Evolutionary conservation across 2,888 invertebrate genomes (phyloP), one percentile per base, ranked within the genome.

Genomic region (Agrochola lota): DNA sequence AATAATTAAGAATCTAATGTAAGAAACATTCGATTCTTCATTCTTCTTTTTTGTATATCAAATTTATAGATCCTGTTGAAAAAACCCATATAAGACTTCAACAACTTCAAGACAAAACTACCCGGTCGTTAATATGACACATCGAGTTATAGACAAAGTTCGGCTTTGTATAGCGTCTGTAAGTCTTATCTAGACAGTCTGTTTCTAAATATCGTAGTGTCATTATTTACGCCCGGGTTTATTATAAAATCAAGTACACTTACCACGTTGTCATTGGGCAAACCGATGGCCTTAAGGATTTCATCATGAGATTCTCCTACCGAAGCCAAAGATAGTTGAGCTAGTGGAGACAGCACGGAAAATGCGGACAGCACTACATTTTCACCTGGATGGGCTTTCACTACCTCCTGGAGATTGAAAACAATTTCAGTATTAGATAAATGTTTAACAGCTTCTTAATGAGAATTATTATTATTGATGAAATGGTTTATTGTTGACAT

Each of bases 311-410:
- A 93, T 43, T 89, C 87, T 4, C 95, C 96, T 0, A 84, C 93
- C 17, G 96, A 91, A 7, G 95, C 96, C 30, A 95, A 76, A 0
- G 91, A 91, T 3, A 97, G 85, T 83, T 94, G 94, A 0, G 94
- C 95, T 2, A 97, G 91, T 0, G 95, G 95, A 0, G 94, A 87
- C 83, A 97, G 86, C 5, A 96, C 95, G 3, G 97, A 97, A 87
- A 95, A 95, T 0, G 96, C 96, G 0, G 97, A 97, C 63, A 96
- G 76, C 17, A 96, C 93, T 30, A 95, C 88, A 80, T 94, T 96
- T 83, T 95, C 87, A 2, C 86, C 91, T 0, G 90, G 87, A 0
- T 94, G 88, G 2, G 67, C 71, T 35, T 92, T 92, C 0, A 90
- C 90, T 5, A 94, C 93, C 83, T 94, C 94, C 96, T 95, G 89